Conservation (phyloP, 2,888 invertebrate genomes). For the Byasa hedistus region DNA sequence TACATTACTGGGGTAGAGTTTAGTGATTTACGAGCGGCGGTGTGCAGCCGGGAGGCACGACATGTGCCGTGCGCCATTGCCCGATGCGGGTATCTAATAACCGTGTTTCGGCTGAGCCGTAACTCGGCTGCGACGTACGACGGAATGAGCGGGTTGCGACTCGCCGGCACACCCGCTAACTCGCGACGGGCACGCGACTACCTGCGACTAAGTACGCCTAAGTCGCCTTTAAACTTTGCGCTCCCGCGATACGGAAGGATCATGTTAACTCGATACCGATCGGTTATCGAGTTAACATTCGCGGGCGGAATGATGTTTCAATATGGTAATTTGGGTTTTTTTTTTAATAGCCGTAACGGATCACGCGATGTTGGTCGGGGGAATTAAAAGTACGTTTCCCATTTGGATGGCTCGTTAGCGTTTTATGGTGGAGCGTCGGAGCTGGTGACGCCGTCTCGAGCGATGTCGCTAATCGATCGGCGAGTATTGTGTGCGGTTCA, state of each 20-base stretch:
- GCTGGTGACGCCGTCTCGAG: slow-evolving; percentile 34
- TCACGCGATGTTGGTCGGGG: slow-evolving; percentile 60
- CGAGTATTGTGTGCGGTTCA: slow-evolving; percentile 55
- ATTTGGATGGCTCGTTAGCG: slow-evolving; percentile 60
- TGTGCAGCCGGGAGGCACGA: slow-evolving; percentile 52
- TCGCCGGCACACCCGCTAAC: slow-evolving; percentile 73
- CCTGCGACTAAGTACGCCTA: slow-evolving; percentile 69
- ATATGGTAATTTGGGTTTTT: slow-evolving; percentile 75
- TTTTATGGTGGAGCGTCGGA: slow-evolving; percentile 40
- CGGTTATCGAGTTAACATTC: slow-evolving; percentile 56
- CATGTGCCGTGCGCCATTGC: slow-evolving; percentile 71
- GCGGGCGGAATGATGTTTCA: slow-evolving; percentile 61
- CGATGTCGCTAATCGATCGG: slow-evolving; percentile 65
- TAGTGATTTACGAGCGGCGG: slow-evolving; percentile 62
- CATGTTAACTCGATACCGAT: slow-evolving; percentile 75
- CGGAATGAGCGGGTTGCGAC: slow-evolving; percentile 74
- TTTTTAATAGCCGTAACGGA: slow-evolving; percentile 68
- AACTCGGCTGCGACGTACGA: slow-evolving; percentile 56
- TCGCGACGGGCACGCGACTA: slow-evolving; percentile 73
- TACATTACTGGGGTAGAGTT: slow-evolving; percentile 54
- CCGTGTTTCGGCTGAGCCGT: slow-evolving; percentile 63
- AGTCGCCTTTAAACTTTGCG: slow-evolving; percentile 71
- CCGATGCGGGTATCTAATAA: slow-evolving; percentile 75
- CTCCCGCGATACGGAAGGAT: slow-evolving; percentile 73
- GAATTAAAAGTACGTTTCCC: slow-evolving; percentile 63